phyloP scores from a whole-genome alignment of 2,113 vertebrate genomes.

The Thymallus thymallus region DNA sequence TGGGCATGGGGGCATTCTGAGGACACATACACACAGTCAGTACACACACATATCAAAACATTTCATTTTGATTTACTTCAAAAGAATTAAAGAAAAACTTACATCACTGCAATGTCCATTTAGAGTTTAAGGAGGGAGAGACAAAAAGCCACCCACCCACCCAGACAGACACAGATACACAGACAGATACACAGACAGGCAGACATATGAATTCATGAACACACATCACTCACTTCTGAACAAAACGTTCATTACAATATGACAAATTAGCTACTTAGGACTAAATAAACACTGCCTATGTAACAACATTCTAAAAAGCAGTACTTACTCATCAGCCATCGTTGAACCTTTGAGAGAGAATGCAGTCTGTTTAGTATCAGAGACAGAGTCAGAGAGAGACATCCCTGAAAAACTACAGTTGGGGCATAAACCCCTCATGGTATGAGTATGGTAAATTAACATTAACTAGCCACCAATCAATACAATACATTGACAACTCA shows the following conservation, averaged over 20 bases:
- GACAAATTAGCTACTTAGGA: no score
- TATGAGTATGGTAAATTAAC: neutral
- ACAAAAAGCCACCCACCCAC: conserved; percentile 15
- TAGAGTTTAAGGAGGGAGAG: conserved; percentile 21
- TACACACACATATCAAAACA: neutral
- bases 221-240: neutral
- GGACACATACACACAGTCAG: neutral
- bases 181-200: conserved; percentile 8
- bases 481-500: neutral
- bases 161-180: neutral
- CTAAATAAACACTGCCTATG: neutral
- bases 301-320: neutral
- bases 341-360: conserved; percentile 29
- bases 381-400: neutral
- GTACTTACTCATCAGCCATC: conserved; percentile 61
- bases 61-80: neutral
- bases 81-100: conserved; percentile 32
- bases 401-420: neutral
- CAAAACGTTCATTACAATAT: neutral
- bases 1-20: conserved; percentile 26
- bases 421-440: neutral
- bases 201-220: neutral
- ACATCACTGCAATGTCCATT: conserved; percentile 44
- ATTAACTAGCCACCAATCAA: neutral
- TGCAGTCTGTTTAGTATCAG: conserved; percentile 12